phyloP scores from a whole-genome alignment of 1,140 invertebrate species.

The Chironomus tepperi region DNA sequence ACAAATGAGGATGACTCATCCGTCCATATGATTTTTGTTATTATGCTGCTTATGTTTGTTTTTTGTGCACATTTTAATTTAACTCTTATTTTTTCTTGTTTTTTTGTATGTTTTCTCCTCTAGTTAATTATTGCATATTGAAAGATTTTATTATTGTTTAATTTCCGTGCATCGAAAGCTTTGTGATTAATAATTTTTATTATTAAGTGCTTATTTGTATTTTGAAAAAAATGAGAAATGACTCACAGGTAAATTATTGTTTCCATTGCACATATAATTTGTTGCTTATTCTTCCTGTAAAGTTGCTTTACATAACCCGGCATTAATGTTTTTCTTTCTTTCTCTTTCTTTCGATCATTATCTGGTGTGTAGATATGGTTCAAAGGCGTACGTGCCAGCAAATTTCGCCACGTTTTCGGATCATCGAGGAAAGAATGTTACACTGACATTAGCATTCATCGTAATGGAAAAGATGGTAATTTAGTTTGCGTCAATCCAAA shows the following conservation, averaged over 20 bases:
- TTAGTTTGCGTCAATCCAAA: constrained; percentile 92
- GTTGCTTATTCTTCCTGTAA: constrained; percentile 20
- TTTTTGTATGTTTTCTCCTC: background rate
- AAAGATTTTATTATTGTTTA: background rate
- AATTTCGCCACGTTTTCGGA: constrained; percentile 90
- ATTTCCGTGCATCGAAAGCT: background rate
- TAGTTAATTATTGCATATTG: constrained; percentile 15
- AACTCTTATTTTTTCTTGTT: background rate
- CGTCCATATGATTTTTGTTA: constrained; percentile 19
- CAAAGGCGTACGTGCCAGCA: constrained; percentile 75
- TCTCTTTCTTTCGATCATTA: constrained; percentile 5
- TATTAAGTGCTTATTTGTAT: background rate
- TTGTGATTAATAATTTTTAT: background rate
- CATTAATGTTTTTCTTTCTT: constrained; percentile 13
- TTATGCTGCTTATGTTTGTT: background rate
- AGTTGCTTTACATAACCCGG: no score
- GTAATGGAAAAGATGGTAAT: constrained; percentile 84
- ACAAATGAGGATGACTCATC: constrained; percentile 16
- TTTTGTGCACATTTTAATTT: background rate
- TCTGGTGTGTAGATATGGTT: constrained; percentile 61
- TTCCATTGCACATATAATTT: background rate
- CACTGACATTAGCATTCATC: constrained; percentile 87
- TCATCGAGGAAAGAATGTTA: constrained; percentile 80
- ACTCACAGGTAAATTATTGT: background rate
- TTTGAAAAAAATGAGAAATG: background rate